Evolutionary conservation across 2,797 vertebrate genomes (phyloP), one percentile per base, ranked within the genome.

Genomic region (Chaenodraco wilsoni): DNA sequence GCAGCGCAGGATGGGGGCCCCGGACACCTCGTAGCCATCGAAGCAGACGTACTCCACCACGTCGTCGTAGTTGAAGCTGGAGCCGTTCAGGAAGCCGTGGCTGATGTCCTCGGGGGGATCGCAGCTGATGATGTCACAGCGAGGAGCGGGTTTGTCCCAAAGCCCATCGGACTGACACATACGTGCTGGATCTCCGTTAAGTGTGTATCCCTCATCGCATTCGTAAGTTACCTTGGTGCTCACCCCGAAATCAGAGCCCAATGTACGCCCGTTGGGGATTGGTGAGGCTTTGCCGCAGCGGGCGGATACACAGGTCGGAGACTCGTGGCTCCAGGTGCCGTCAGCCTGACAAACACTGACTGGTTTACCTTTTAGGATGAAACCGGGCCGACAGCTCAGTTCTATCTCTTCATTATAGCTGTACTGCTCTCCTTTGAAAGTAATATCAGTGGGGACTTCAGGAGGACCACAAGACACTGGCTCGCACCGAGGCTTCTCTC

Each of bases 21-120:
- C 98, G 3, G 94, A 73, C 1, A 95, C 93, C 79, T 96, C 93
- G 54, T 98, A 99, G 44, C 96, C 96, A 15, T 95, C 90, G 52
- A 99, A 97, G 82, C 98, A 99, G 19, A 95, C 74, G 9, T 99
- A 98, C 70, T 97, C 94, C 62, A 96, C 94, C 13, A 94, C 79
- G 3, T 96, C 94, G 4, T 95, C 94, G 3, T 94, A 97, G 81
- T 85, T 92, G 85, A 98, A 98, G 78, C 93, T 93, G 66, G 97
- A 98, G 27, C 96, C 96, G 10, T 98, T 98, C 55, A 98, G 87
- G 84, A 96, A 97, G 58, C 96, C 96, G 21, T 96, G 96, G 71
- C 96, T 94, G 80, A 98, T 96, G 79, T 99, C 96, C 79, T 96
- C 95, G 1, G 98, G 97, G 48, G 96, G 96, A 48, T 95, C 96